Percentiles rank a stretch among this genome's conserved stretches.
Evolutionary conservation across 2,797 vertebrate genomes (phyloP).

Genomic region (Diplodus puntazzo): DNA sequence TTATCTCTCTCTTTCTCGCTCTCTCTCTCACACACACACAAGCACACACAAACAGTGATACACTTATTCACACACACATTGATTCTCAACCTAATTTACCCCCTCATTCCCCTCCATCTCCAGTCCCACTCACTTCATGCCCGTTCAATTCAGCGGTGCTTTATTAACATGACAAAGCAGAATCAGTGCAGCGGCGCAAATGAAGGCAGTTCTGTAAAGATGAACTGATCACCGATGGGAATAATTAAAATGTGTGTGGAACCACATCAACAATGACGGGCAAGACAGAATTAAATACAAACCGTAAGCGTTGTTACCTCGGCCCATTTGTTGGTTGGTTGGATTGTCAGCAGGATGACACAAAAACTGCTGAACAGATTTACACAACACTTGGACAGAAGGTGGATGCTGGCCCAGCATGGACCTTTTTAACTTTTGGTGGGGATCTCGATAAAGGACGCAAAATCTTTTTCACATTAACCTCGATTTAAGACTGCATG

Average conservation of each 20-base stretch:
- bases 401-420: no score
- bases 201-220: neutral
- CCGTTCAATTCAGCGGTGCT: neutral
- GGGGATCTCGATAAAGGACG: no score
- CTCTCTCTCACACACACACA: neutral
- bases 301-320: neutral
- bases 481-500: no score
- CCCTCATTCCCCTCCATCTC: constrained; percentile 12
- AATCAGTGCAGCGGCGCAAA: constrained; percentile 3
- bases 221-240: constrained; percentile 3
- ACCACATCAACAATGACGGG: neutral
- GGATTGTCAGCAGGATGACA: no score
- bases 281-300: neutral
- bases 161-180: constrained; percentile 25
- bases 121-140: neutral
- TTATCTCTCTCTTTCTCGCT: neutral
- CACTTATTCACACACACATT: neutral
- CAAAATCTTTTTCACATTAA: no score
- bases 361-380: no score
- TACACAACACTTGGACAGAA: no score
- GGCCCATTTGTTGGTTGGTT: no score
- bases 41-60: neutral
- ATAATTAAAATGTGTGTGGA: neutral
- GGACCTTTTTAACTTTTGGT: no score
- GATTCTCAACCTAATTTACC: neutral